phyloP scores from a whole-genome alignment of 2,113 vertebrate genomes.

The Anolis carolinensis region DNA sequence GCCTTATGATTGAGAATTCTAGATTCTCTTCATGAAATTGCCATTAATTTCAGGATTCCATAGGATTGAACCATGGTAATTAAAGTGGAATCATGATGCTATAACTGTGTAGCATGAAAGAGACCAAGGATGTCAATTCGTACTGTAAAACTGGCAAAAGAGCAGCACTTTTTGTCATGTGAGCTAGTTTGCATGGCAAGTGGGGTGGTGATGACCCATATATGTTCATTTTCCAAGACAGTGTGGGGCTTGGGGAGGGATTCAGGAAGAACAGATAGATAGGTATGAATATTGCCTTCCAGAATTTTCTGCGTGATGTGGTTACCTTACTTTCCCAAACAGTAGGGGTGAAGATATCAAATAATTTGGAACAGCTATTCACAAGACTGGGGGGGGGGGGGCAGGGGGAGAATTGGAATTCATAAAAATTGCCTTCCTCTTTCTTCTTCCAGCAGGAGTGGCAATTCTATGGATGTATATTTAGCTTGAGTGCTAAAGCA shows the following conservation, averaged over 20 bases:
- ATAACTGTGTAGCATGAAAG: no score
- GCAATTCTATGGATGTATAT: no score
- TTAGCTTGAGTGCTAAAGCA: no score
- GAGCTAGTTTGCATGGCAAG: neutral
- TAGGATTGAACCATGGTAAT: no score
- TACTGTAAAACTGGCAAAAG: neutral
- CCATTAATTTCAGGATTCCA: no score
- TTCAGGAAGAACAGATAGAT: neutral
- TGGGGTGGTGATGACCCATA: neutral
- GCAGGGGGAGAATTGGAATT: neutral
- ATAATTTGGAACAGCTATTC: neutral
- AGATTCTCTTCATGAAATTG: no score
- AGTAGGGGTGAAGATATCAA: neutral
- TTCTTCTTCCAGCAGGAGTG: neutral
- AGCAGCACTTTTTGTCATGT: neutral
- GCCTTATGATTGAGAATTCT: no score
- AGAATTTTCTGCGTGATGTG: neutral
- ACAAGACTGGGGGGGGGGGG: no score
- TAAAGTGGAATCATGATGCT: no score
- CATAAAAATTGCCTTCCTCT: neutral
- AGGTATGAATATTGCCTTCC: neutral
- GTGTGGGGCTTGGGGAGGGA: no score
- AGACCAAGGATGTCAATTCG: neutral
- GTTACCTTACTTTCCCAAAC: neutral
- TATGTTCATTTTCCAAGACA: no score